A percentile compares a stretch with the other conserved stretches of the same genome.
Evolutionary conservation across 2,113 vertebrate species (phyloP).

Genomic region (Dendropsophus ebraccatus): DNA sequence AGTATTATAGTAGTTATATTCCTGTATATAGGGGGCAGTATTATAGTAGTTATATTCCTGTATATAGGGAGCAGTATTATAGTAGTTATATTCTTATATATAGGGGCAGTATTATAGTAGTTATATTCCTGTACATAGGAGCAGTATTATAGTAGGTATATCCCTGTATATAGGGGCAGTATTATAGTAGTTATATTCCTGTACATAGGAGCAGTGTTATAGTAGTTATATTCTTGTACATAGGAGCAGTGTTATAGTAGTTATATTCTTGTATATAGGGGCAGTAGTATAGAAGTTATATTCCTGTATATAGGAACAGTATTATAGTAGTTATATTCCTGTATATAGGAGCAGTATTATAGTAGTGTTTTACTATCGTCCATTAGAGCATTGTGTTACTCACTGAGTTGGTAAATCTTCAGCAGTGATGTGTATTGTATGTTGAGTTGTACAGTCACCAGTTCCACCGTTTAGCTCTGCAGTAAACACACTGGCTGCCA

Average conservation of each 20-base stretch:
- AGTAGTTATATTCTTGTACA: not conserved
- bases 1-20: constrained; percentile 2
- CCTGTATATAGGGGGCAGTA: not conserved
- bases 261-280: not conserved
- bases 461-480: constrained; percentile 22
- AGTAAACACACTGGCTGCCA: constrained; percentile 56
- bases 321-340: not conserved
- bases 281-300: not conserved
- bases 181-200: constrained; percentile 6
- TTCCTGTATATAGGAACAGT: not conserved
- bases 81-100: not conserved
- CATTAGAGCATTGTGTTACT: not conserved
- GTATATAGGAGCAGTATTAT: not conserved
- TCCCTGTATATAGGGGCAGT: not conserved
- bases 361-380: not conserved
- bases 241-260: not conserved
- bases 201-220: not conserved
- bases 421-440: not conserved
- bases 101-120: not conserved
- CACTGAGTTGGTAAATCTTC: not conserved
- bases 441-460: not conserved
- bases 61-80: not conserved
- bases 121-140: not conserved
- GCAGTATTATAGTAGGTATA: not conserved
- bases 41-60: no score